phyloP scores from a whole-genome alignment of 2,888 invertebrate species.

The Alloplasta piceator region DNA sequence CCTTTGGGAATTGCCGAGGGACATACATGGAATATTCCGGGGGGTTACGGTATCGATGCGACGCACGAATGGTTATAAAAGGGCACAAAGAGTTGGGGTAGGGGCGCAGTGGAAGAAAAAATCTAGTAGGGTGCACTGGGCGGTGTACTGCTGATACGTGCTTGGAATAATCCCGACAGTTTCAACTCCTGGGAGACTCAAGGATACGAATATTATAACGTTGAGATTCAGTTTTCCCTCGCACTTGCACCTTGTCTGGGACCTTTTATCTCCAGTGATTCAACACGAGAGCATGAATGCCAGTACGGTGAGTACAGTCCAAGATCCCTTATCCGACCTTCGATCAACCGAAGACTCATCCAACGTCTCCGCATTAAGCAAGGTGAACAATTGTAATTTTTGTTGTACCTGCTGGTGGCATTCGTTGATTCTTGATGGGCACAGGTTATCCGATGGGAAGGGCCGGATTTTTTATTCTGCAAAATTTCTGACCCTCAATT shows the following conservation, averaged over 20 bases:
- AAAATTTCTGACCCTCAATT: too few species aligned
- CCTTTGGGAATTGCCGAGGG: slow-evolving; percentile 36
- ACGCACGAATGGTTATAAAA: slow-evolving; percentile 39
- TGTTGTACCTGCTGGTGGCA: too few species aligned
- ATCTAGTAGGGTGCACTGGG: slow-evolving; percentile 20
- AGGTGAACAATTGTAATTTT: too few species aligned
- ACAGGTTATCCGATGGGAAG: too few species aligned
- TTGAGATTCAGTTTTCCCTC: slow-evolving; percentile 56
- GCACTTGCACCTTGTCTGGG: slow-evolving; percentile 21
- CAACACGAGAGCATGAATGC: not conserved
- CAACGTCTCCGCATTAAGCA: too few species aligned
- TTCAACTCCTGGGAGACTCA: slow-evolving; percentile 78
- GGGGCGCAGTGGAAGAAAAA: slow-evolving; percentile 9
- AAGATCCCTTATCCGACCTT: too few species aligned
- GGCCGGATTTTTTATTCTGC: too few species aligned
- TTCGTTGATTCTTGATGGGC: too few species aligned
- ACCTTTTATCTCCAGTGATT: not conserved
- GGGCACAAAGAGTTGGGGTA: slow-evolving; percentile 13
- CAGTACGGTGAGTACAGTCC: not conserved
- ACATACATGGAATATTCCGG: slow-evolving; percentile 55
- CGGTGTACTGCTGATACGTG: slow-evolving; percentile 77
- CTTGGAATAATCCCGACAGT: slow-evolving; percentile 75
- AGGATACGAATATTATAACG: slow-evolving; percentile 66
- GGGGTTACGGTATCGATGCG: slow-evolving; percentile 33
- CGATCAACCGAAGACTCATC: too few species aligned